phyloP scores from a whole-genome alignment of 2,113 vertebrate genomes.

The Gobius niger region DNA sequence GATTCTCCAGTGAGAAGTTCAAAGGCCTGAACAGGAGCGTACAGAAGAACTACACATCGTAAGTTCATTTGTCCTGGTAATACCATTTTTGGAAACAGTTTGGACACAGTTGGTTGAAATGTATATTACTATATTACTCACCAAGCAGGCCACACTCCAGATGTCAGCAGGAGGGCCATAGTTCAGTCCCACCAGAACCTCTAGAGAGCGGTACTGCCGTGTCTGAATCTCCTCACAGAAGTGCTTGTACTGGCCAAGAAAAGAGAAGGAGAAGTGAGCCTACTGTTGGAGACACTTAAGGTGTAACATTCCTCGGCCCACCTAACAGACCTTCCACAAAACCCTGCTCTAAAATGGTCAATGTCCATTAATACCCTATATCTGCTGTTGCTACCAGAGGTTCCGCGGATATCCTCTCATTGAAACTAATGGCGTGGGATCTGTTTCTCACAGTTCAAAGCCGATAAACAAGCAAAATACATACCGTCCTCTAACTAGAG shows the following conservation, averaged over 20 bases:
- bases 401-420: no score
- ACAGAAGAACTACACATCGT: no score
- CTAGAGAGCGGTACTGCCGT: slow-evolving; percentile 84
- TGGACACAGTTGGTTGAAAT: neutral
- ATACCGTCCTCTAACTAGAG: no score
- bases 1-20: slow-evolving; percentile 82
- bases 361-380: no score
- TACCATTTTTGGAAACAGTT: neutral
- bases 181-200: slow-evolving; percentile 84
- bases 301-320: no score
- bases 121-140: slow-evolving; percentile 51
- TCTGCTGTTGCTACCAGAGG: no score
- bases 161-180: slow-evolving; percentile 84
- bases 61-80: neutral
- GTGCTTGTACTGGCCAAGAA: slow-evolving; percentile 81
- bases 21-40: slow-evolving; percentile 74
- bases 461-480: no score
- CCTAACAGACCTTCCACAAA: no score
- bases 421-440: no score
- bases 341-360: no score
- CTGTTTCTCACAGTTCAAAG: no score
- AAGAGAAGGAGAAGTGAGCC: neutral
- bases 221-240: slow-evolving; percentile 89
- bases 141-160: slow-evolving; percentile 87
- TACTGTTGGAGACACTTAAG: no score